Conservation (phyloP, 2,797 vertebrate genomes). For the Sardinella longiceps region DNA sequence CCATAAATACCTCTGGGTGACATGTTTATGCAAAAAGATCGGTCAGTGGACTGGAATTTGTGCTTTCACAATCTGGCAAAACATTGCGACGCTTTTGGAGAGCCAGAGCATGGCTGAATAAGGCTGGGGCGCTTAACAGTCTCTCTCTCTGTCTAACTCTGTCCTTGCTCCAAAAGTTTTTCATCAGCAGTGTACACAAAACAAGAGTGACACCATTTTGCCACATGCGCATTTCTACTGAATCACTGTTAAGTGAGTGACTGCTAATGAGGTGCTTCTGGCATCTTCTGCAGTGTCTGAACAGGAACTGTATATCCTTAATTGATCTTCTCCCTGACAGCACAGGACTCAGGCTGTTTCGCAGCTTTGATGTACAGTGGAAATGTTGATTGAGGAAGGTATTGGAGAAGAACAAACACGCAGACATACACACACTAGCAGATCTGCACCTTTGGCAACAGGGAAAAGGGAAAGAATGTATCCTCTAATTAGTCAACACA, state of each 20-base stretch:
- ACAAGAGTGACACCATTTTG: conserved; percentile 34
- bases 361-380: neutral
- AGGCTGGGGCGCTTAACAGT: neutral
- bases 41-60: conserved; percentile 52
- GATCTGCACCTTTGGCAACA: conserved; percentile 25
- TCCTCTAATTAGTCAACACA: conserved; percentile 11
- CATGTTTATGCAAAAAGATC: conserved; percentile 54
- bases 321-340: conserved; percentile 22
- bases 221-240: conserved; percentile 17
- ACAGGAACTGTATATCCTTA: conserved; percentile 22
- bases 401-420: conserved; percentile 16
- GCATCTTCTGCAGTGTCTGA: neutral
- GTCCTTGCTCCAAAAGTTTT: conserved; percentile 36
- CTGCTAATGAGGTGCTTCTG: conserved; percentile 32
- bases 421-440: neutral
- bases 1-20: conserved; percentile 39
- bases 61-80: conserved; percentile 55
- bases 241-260: conserved; percentile 4
- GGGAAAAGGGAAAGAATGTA: neutral
- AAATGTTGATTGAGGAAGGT: conserved; percentile 19
- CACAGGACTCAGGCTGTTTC: neutral
- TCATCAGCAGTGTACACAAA: conserved; percentile 32
- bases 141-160: neutral
- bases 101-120: conserved; percentile 40
- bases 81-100: neutral